phyloP scores from a whole-genome alignment of 2,113 vertebrate species.

The Anas platyrhynchos region DNA sequence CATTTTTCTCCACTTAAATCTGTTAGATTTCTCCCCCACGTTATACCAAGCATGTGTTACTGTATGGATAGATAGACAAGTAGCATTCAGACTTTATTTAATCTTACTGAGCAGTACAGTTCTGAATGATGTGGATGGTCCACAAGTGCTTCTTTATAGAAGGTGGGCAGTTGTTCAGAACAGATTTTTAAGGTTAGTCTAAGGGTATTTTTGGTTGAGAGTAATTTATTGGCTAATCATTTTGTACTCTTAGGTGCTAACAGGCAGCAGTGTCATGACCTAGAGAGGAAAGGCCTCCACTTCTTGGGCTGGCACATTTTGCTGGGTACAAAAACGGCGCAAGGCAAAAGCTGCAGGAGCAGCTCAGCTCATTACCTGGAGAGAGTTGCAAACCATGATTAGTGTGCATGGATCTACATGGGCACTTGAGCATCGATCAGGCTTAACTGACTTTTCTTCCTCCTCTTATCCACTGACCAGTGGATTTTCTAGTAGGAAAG shows the following conservation, averaged over 20 bases:
- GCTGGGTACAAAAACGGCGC: neutral
- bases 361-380: neutral
- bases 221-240: neutral
- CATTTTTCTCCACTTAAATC: neutral
- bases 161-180: neutral
- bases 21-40: neutral
- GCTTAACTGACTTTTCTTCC: neutral
- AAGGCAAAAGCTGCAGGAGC: neutral
- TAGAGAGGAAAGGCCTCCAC: neutral
- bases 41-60: neutral
- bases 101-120: neutral
- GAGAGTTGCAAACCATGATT: neutral
- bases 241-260: neutral
- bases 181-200: neutral
- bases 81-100: neutral
- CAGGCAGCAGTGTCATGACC: neutral
- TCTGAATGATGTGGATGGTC: neutral
- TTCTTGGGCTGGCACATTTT: neutral
- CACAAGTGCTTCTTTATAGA: neutral
- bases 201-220: neutral
- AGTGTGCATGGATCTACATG: rapidly evolving
- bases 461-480: neutral
- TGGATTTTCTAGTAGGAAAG: neutral
- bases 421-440: neutral
- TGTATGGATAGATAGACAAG: neutral